Base-by-base conservation (phyloP, 92 coral and sea anemone genomes). In the Palythoa caribaeorum region DNA sequence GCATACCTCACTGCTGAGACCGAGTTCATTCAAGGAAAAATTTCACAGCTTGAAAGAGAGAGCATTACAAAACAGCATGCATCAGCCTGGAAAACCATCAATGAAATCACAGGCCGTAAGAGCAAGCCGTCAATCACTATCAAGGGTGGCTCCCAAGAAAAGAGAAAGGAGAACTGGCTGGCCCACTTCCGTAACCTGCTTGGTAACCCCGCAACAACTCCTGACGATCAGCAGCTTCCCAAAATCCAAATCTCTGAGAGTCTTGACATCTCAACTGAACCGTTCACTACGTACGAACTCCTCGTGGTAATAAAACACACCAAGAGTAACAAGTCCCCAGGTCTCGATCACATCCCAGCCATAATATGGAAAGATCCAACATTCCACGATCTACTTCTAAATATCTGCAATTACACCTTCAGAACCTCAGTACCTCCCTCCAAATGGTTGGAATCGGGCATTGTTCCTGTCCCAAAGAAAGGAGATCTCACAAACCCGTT, bases 361-460 rank as follows among this genome's bases (percentile, higher is more conserved):
- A 39, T 83, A 17, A 66, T 83, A 38, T 83, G 87, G 87, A 83
- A 83, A 28, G 59, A 83, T 50, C 87, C 87, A 39, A 17, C 68
- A 77, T 83, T 83, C 78, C 87, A 83, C 78, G 87, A 83, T 72
- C 85, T 87, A 21, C 86, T 87, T 14, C 90, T 87, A 55, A 60
- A 54, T 16, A 11, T 87, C 83, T 87, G 87, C 77, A 87, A 87
- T 59, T 59, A 76, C 87, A 84, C 88, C 63, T 84, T 84, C 35
- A 50, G 13, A 50, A 10, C 66, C 12, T 65, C 37, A n/a, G 28
- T 47, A 12, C 77, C 77, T 73, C 14, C 53, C 51, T 73, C 36
- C 77, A 77, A 86, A 11, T 87, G 85, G 90, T 36, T 55, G 79
- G 66, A 62, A 77, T 53, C 78, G 36, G 90, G 90, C 19, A 88